Evolutionary conservation across 2,797 vertebrate species (phyloP).

Genomic region (Pogoniulus pusillus): DNA sequence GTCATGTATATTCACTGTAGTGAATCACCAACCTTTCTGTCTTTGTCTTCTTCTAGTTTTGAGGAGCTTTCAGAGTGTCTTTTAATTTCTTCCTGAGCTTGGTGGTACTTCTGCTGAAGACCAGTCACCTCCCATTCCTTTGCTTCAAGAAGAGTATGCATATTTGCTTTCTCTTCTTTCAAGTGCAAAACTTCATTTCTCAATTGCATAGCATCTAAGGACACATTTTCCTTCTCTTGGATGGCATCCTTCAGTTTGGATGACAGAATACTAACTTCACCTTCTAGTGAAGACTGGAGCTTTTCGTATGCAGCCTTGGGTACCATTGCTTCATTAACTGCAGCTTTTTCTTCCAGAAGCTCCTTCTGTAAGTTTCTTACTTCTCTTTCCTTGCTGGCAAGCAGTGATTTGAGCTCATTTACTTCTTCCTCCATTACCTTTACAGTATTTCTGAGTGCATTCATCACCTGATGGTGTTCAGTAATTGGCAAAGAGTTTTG

Average conservation of each 20-base stretch:
- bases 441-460: slow-evolving; percentile 82
- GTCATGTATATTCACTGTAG: neutral
- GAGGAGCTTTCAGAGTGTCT: slow-evolving; percentile 86
- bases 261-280: slow-evolving; percentile 83
- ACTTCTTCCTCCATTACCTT: slow-evolving; percentile 86
- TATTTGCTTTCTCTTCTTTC: slow-evolving; percentile 81
- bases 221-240: slow-evolving; percentile 89
- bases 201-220: slow-evolving; percentile 82
- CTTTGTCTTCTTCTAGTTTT: slow-evolving; percentile 92
- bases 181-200: slow-evolving; percentile 86
- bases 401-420: slow-evolving; percentile 77
- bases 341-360: slow-evolving; percentile 80
- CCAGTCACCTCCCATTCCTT: slow-evolving; percentile 85
- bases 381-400: slow-evolving; percentile 81
- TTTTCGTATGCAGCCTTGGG: slow-evolving; percentile 80
- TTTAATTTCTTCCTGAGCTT: slow-evolving; percentile 90
- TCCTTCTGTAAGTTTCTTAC: slow-evolving; percentile 85
- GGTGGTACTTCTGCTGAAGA: slow-evolving; percentile 81
- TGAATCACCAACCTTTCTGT: slow-evolving; percentile 86
- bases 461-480: slow-evolving; percentile 89
- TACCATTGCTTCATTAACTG: slow-evolving; percentile 79
- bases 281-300: slow-evolving; percentile 80
- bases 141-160: slow-evolving; percentile 80
- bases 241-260: slow-evolving; percentile 87
- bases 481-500: slow-evolving; percentile 83